A percentile compares a stretch with the other conserved stretches of the same genome.
Conservation (phyloP, 1,140 invertebrate species). For the Lanistes nyassanus region DNA sequence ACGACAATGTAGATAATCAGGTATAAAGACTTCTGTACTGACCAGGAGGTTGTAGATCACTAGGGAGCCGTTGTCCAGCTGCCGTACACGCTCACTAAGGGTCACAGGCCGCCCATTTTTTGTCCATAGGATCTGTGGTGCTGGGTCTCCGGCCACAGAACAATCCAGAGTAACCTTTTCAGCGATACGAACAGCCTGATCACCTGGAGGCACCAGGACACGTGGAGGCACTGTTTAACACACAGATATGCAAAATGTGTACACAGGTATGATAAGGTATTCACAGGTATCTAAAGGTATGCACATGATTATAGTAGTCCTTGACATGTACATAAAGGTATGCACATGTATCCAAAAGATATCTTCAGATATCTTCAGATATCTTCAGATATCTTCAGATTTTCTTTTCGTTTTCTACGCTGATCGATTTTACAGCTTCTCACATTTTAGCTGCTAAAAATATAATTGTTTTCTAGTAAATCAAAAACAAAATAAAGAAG, state of each 20-base stretch:
- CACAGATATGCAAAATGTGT: conserved; percentile 23
- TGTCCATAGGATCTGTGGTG: conserved; percentile 65
- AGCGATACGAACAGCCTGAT: conserved; percentile 55
- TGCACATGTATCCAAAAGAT: no score
- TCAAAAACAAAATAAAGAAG: no score
- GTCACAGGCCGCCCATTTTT: conserved; percentile 63
- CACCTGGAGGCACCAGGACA: conserved; percentile 57
- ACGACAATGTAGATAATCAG: no score
- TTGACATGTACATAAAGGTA: no score
- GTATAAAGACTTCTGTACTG: conserved; percentile 9
- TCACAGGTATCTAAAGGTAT: no score
- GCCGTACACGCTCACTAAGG: conserved; percentile 52
- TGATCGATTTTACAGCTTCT: no score
- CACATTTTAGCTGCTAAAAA: no score
- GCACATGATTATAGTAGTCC: no score
- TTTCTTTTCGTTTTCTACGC: no score
- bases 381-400: no score
- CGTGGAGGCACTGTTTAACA: conserved; percentile 62
- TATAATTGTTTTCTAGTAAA: no score
- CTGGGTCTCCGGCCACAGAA: conserved; percentile 63
- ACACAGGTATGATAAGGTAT: conserved; percentile 30
- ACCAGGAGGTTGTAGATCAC: conserved; percentile 64
- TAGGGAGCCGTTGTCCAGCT: conserved; percentile 63
- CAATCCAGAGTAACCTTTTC: conserved; percentile 63
- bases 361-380: no score